phyloP scores from a whole-genome alignment of 2,113 vertebrate genomes.

The Cichladusa arquata region DNA sequence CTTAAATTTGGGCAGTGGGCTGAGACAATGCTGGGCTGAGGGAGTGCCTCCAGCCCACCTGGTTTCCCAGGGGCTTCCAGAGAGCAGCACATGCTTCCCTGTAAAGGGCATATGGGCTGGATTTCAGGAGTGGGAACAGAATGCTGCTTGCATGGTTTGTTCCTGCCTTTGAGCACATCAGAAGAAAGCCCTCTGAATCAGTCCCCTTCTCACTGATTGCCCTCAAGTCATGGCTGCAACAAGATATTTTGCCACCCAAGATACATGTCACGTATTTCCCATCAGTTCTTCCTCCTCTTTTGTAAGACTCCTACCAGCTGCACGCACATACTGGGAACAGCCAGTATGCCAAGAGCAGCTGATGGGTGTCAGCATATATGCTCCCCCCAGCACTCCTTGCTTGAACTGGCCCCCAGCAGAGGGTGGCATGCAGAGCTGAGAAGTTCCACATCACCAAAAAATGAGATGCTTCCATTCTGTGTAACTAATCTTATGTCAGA shows the following conservation, averaged over 20 bases:
- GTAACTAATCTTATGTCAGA: neutral
- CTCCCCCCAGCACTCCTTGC: neutral
- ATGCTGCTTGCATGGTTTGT: neutral
- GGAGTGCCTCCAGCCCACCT: neutral
- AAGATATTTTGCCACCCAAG: neutral
- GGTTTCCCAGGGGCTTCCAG: neutral
- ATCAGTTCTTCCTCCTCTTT: neutral
- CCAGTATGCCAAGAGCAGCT: neutral
- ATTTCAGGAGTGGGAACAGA: neutral
- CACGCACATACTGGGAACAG: neutral
- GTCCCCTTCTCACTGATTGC: neutral
- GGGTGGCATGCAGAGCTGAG: neutral
- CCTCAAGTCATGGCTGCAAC: neutral
- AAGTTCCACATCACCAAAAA: neutral
- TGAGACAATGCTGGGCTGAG: neutral
- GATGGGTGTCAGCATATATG: neutral
- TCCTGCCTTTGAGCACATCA: neutral
- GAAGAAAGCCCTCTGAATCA: neutral
- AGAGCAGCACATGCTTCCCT: neutral
- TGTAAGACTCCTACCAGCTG: neutral
- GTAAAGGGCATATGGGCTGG: neutral
- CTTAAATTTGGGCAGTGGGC: neutral
- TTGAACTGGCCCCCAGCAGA: neutral
- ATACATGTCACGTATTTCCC: rapidly evolving
- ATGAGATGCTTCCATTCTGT: neutral